Conservation (phyloP, 2,797 vertebrate species). For the Spinus olivaceus region DNA sequence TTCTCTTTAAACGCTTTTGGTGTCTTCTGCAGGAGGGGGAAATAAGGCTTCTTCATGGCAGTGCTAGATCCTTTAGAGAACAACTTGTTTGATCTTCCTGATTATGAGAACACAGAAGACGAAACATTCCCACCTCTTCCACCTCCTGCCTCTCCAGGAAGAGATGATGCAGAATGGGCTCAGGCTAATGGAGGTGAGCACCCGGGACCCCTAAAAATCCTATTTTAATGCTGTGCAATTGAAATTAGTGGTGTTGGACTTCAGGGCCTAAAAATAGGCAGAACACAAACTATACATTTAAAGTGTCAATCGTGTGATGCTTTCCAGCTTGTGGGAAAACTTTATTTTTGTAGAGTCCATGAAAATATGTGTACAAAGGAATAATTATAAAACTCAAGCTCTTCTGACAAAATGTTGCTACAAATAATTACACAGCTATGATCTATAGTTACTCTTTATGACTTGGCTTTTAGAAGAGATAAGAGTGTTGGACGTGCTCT, state of each 20-base stretch:
- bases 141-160: constrained; percentile 84
- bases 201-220: neutral
- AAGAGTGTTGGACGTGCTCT: neutral
- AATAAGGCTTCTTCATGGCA: neutral
- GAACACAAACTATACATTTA: neutral
- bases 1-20: neutral
- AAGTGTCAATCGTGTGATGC: accelerated
- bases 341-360: neutral
- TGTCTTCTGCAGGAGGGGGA: neutral
- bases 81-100: constrained; percentile 69
- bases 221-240: neutral
- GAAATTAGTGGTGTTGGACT: accelerated
- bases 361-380: neutral
- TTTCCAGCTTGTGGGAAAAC: neutral
- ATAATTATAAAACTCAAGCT: neutral
- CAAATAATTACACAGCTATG: neutral
- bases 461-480: neutral
- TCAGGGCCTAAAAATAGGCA: neutral
- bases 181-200: constrained; percentile 58
- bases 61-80: constrained; percentile 73
- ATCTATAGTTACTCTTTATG: neutral
- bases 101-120: constrained; percentile 80
- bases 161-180: constrained; percentile 57
- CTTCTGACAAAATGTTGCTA: neutral
- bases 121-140: constrained; percentile 87